phyloP scores from a whole-genome alignment of 1,140 invertebrate species.

The Epicauta chinensis region DNA sequence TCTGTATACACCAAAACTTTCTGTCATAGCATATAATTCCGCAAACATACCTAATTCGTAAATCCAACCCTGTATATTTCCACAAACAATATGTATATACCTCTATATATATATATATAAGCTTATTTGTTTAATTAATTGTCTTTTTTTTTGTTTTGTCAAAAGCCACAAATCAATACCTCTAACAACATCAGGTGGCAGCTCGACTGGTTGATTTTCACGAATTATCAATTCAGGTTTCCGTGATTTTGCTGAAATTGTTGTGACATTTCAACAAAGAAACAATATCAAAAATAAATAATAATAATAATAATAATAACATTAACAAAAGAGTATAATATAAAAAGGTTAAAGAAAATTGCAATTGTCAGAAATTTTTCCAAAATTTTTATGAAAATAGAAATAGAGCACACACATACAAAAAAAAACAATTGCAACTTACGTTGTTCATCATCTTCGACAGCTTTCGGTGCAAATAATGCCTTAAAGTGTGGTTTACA shows the following conservation, averaged over 20 bases:
- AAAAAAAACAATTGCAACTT: conserved; percentile 39
- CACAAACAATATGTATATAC: too few species aligned
- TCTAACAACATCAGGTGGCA: conserved; percentile 86
- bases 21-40: too few species aligned
- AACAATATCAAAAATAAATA: neutral
- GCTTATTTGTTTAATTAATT: neutral
- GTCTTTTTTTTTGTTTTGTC: neutral
- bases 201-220: conserved; percentile 80
- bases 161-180: conserved; percentile 49
- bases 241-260: conserved; percentile 52
- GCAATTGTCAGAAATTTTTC: too few species aligned
- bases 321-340: neutral
- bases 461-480: conserved; percentile 84
- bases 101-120: neutral
- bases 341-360: too few species aligned
- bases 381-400: too few species aligned
- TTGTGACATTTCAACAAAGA: neutral
- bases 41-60: too few species aligned
- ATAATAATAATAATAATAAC: neutral
- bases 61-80: too few species aligned
- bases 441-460: conserved; percentile 67
- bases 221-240: conserved; percentile 86
- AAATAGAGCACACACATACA: too few species aligned
- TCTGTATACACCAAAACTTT: too few species aligned
- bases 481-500: conserved; percentile 92